These are phyloP conservation scores for Cheumatopsyche charites DNA, from an alignment of 1,140 invertebrate genomes.

Conservation along the genomic window DNA sequence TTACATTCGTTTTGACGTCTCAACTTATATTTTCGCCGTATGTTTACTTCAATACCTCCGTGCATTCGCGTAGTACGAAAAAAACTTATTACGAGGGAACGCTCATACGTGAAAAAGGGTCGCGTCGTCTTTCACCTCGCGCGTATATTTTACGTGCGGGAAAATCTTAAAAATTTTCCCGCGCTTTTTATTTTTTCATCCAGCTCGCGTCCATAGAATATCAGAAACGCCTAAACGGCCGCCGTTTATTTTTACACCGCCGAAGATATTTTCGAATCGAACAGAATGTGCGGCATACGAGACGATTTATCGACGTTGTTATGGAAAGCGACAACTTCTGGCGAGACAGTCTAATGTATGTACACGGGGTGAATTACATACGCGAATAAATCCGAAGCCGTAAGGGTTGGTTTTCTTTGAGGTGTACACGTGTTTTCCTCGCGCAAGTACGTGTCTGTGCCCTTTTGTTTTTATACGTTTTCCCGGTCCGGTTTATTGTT, in stretches of 20 bases:
- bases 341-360: neutral
- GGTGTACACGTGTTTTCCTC: neutral
- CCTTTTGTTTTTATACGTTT: constrained; percentile 10
- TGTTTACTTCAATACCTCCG: constrained; percentile 13
- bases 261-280: too few species aligned
- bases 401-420: neutral
- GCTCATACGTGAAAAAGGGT: constrained; percentile 16
- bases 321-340: neutral
- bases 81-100: constrained; percentile 13
- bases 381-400: neutral
- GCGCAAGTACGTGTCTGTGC: too few species aligned
- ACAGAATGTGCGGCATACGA: neutral
- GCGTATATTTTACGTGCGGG: constrained; percentile 10
- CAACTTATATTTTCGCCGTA: constrained; percentile 15
- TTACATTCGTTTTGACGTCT: constrained; percentile 3
- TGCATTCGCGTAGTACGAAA: neutral
- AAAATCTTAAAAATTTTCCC: constrained; percentile 10
- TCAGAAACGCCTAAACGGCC: too few species aligned
- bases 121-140: neutral
- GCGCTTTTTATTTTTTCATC: neutral
- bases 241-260: too few species aligned
- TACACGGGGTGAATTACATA: constrained; percentile 25
- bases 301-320: constrained; percentile 15
- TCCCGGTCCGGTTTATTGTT: constrained; percentile 24
- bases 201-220: too few species aligned